Percentiles rank a stretch among this genome's conserved stretches.
These are phyloP conservation scores for Meriones psammophilus DNA, from an alignment of 2,797 vertebrate species.

Conservation along the genomic window DNA sequence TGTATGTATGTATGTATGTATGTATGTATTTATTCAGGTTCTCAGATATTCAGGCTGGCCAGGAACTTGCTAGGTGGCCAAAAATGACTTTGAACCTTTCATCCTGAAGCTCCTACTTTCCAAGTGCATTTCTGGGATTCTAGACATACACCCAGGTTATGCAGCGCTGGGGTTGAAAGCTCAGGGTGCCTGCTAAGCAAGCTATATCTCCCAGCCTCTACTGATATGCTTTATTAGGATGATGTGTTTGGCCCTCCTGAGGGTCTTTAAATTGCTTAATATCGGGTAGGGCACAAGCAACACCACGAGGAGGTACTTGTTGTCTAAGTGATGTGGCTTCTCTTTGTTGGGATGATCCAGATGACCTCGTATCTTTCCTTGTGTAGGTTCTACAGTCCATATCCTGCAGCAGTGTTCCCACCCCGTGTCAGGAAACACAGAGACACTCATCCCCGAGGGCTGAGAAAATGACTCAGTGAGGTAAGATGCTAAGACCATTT, in stretches of 20 bases:
- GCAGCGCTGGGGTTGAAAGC: neutral
- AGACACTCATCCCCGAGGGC: neutral
- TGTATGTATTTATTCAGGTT: neutral
- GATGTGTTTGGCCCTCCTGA: neutral
- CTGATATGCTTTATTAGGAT: neutral
- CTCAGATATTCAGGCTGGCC: neutral
- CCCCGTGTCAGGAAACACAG: neutral
- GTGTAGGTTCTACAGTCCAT: neutral
- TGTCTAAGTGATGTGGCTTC: neutral
- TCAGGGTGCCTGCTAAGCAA: neutral
- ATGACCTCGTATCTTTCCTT: neutral
- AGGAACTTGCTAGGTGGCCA: neutral
- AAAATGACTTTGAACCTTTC: neutral
- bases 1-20: too few species aligned
- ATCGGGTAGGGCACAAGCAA: neutral
- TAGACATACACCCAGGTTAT: neutral
- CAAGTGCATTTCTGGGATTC: neutral
- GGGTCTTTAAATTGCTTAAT: neutral
- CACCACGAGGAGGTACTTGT: neutral
- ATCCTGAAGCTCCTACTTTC: neutral
- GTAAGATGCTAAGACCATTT: too few species aligned
- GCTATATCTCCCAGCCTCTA: neutral
- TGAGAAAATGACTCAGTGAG: too few species aligned
- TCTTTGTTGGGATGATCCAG: neutral
- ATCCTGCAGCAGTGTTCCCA: neutral